Evolutionary conservation across 2,888 invertebrate genomes (phyloP).

Genomic region (Drosophila siamana): DNA sequence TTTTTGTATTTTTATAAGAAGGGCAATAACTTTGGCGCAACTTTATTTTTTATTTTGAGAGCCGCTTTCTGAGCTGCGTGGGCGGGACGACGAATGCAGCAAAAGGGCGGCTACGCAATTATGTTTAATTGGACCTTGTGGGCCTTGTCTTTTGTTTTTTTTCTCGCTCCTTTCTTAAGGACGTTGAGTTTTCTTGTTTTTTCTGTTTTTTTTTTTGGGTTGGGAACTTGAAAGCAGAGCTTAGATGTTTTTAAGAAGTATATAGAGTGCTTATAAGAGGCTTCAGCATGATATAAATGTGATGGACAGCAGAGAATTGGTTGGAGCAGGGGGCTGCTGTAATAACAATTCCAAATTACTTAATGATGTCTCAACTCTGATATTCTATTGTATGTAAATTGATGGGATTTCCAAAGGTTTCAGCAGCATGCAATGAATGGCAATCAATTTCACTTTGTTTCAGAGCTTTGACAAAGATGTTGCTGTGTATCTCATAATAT

Average conservation of each 20-base stretch:
- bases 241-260: slow-evolving; percentile 30
- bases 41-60: slow-evolving; percentile 24
- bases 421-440: neutral
- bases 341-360: slow-evolving; percentile 18
- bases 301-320: neutral
- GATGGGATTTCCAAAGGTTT: neutral
- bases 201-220: neutral
- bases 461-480: too few species aligned
- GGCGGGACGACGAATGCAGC: slow-evolving; percentile 35
- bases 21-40: slow-evolving; percentile 40
- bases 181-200: too few species aligned
- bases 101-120: slow-evolving; percentile 56
- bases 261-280: slow-evolving; percentile 35
- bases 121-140: slow-evolving; percentile 78
- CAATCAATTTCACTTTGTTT: neutral
- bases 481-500: too few species aligned
- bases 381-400: slow-evolving; percentile 9
- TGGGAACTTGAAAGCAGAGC: slow-evolving; percentile 44
- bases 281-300: slow-evolving; percentile 1
- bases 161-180: slow-evolving; percentile 10
- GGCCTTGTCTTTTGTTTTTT: slow-evolving; percentile 46
- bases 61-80: slow-evolving; percentile 1
- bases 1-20: slow-evolving; percentile 14
- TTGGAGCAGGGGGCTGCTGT: neutral
- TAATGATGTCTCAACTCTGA: slow-evolving; percentile 22